phyloP scores from a whole-genome alignment of 2,113 vertebrate species.

The Eulacestoma nigropectus region DNA sequence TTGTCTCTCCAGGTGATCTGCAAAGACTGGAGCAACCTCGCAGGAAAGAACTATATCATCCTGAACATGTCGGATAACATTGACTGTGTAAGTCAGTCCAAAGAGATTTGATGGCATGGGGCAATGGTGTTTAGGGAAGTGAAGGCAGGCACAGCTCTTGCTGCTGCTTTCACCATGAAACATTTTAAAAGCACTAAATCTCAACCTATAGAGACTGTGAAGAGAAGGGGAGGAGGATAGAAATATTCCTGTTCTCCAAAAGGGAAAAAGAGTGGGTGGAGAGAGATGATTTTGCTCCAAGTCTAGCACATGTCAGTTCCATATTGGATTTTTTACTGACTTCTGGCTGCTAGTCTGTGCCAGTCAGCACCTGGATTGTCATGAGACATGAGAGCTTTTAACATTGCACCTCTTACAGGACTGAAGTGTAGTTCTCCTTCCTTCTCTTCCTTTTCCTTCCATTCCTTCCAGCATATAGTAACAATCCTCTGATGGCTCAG shows the following conservation, averaged over 20 bases:
- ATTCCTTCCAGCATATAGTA: background rate
- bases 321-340: background rate
- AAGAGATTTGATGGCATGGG: background rate
- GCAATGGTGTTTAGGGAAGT: background rate
- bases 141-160: background rate
- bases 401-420: background rate
- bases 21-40: constrained; percentile 89
- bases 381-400: background rate
- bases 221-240: background rate
- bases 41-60: constrained; percentile 85
- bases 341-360: background rate
- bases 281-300: background rate
- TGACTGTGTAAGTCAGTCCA: constrained; percentile 86
- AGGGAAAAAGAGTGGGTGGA: constrained; percentile 3
- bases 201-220: background rate
- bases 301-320: constrained; percentile 23
- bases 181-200: background rate
- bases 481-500: background rate
- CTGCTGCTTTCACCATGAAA: background rate
- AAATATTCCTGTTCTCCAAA: background rate
- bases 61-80: constrained; percentile 91
- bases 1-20: constrained; percentile 83
- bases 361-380: background rate
- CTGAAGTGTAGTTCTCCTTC: background rate
- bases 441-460: background rate